phyloP scores from a whole-genome alignment of 2,888 invertebrate species.

The Ormyrus pomaceus region DNA sequence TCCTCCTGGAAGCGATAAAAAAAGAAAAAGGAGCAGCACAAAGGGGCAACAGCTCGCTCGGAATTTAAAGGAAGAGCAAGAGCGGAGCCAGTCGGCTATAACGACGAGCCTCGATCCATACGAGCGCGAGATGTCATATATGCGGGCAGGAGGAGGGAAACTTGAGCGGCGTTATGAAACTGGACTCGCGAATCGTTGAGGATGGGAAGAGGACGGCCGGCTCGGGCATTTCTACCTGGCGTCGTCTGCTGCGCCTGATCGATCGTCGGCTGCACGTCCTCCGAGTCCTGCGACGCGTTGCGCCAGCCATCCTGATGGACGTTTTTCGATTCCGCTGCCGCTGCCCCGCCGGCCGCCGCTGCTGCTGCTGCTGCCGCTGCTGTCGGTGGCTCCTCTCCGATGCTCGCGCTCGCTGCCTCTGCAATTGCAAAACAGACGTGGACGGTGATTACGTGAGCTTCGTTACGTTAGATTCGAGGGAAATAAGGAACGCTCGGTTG shows the following conservation, averaged over 20 bases:
- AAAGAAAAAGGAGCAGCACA: not conserved
- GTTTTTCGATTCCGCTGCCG: conserved; percentile 4
- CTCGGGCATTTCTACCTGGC: conserved; percentile 61
- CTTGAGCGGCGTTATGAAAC: conserved; percentile 24
- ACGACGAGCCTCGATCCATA: too few species aligned
- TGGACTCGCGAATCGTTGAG: not conserved
- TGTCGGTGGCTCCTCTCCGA: conserved; percentile 2
- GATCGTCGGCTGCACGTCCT: conserved; percentile 62
- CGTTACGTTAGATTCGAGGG: not conserved
- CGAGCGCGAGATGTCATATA: conserved; percentile 11
- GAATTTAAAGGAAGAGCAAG: not conserved
- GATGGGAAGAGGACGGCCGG: not conserved
- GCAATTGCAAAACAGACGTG: not conserved
- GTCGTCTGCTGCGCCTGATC: conserved; percentile 70
- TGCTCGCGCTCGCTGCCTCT: conserved; percentile 41
- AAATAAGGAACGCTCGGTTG: not conserved
- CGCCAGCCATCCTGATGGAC: conserved; percentile 39
- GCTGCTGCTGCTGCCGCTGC: not conserved
- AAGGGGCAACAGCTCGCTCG: not conserved
- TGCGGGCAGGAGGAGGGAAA: conserved; percentile 6
- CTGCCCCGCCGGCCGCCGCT: not conserved
- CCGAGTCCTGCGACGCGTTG: conserved; percentile 40
- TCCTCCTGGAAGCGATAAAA: not conserved
- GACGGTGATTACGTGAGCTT: too few species aligned
- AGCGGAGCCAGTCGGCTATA: too few species aligned